Base-by-base conservation (phyloP, 2,113 vertebrate species). In the Pachypanchax playfairii region DNA sequence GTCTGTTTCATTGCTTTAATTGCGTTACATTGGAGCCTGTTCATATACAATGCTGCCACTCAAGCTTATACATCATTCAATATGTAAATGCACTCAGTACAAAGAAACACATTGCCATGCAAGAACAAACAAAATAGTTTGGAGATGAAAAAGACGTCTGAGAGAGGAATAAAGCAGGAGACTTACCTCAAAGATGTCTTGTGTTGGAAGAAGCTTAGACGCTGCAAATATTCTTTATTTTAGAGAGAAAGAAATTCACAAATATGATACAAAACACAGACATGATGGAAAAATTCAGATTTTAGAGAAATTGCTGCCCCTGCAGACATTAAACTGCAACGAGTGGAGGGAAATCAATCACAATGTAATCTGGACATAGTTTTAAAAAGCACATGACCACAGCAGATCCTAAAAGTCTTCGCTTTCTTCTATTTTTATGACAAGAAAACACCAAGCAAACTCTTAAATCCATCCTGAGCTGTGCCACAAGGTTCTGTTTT, bases 401-500 rank as follows among this genome's bases (percentile, higher is more conserved):
- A 18, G 14, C 33, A 17, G 41, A 71, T 48, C 26, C 59, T 33
- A 17, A 43, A 57, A 73, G 54, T 63, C 62, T 81, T 72, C 72
- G 47, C 55, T 21, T 73, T 68, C 49, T 42, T 72, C 73, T 75
- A 79, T 75, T 79, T 80, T 77, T 73, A 73, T 39, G 47, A 56
- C 56, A 57, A 69, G 68, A 53, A 76, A 79, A 73, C 43, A 17
- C 57, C 12, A 54, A 77, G 54, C 57, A 77, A 74, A 75, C 78
- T 59, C 73, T 41, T 44, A 82, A 85, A 87, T 84, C 78, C 74
- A 2, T 0, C 65, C 60, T 83, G 73, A 85, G 82, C 86, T 52
- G 28, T 22, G 71, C 77, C 84, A 80, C 84, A 67, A 85, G 82
- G 77, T 85, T 85, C 70, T 85, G 84, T 82, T 85, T 85, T 86